These are phyloP conservation scores for Mya arenaria DNA, from an alignment of 1,140 invertebrate species.

Conservation along the genomic window DNA sequence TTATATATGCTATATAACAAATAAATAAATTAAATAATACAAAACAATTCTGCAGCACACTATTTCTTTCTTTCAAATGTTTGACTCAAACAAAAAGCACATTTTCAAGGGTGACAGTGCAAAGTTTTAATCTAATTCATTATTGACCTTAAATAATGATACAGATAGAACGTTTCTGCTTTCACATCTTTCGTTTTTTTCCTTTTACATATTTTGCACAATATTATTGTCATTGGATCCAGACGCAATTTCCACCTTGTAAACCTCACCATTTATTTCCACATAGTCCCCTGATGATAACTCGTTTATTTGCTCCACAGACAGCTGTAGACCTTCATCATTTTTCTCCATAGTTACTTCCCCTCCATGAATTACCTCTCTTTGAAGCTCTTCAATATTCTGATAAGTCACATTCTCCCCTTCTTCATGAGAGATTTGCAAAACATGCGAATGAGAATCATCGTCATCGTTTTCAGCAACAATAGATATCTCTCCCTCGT, in stretches of 20 bases:
- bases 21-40: no score
- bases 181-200: no score
- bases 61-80: no score
- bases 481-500: conserved; percentile 47
- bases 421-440: background rate
- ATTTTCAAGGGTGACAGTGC: no score
- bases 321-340: conserved; percentile 67
- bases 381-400: background rate
- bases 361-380: conserved; percentile 28
- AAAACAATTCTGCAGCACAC: no score
- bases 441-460: background rate
- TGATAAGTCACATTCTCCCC: background rate
- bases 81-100: no score
- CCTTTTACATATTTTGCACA: no score
- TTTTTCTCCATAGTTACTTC: conserved; percentile 9
- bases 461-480: background rate
- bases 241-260: conserved; percentile 71
- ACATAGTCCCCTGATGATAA: conserved; percentile 77
- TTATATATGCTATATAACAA: no score
- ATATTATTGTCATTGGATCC: no score
- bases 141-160: no score
- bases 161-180: no score
- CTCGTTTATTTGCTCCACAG: conserved; percentile 72
- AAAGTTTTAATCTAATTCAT: no score
- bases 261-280: conserved; percentile 79